These are phyloP conservation scores for Erythrocebus patas DNA, from an alignment of 2,113 vertebrate species.

Conservation along the genomic window DNA sequence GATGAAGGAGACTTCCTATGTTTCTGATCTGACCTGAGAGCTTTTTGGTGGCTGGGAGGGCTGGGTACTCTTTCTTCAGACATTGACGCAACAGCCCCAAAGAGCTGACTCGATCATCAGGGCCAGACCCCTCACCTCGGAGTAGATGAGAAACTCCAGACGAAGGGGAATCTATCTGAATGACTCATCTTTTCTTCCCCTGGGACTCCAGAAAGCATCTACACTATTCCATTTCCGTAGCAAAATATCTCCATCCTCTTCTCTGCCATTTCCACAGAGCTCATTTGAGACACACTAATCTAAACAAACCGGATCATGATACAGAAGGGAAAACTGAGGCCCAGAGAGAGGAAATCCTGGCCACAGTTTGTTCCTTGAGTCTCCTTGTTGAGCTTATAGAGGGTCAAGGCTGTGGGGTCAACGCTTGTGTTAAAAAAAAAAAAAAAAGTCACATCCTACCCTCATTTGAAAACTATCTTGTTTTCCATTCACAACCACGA, in stretches of 20 bases:
- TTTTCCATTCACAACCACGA: background rate
- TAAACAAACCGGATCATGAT: background rate
- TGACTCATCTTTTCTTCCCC: background rate
- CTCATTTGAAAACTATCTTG: rapidly evolving
- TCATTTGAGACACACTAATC: background rate
- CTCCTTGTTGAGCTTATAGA: background rate
- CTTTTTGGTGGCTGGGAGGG: background rate
- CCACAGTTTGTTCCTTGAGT: too few relatives aligned
- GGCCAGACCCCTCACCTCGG: background rate
- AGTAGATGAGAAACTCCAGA: background rate
- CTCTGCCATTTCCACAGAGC: rapidly evolving
- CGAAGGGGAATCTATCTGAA: too few relatives aligned
- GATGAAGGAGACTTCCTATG: background rate
- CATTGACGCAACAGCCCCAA: rapidly evolving
- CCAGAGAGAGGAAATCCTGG: background rate
- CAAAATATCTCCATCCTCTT: too few relatives aligned
- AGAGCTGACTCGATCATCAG: rapidly evolving
- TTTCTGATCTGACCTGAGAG: background rate
- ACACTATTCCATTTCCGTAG: too few relatives aligned
- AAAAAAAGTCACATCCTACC: background rate
- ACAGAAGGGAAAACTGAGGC: background rate
- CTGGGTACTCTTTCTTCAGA: background rate
- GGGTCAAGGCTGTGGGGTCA: background rate
- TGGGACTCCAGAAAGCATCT: background rate
- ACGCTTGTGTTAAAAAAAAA: background rate